Conservation (phyloP, 2,113 vertebrate species). For the Sander vitreus region DNA sequence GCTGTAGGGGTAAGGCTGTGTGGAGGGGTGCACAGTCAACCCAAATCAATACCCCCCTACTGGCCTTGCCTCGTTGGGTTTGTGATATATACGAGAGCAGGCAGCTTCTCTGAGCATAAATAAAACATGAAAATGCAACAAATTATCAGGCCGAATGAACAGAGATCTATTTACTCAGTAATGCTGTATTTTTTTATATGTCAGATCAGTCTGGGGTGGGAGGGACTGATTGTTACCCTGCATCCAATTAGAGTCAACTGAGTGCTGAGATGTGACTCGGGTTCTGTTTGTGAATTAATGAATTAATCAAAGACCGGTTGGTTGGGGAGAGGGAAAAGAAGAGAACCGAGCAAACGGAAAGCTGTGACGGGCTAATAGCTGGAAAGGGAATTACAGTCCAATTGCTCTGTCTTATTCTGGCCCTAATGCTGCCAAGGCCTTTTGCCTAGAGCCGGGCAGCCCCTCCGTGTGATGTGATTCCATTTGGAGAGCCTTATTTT, state of each 20-base stretch:
- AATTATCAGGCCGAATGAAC: slow-evolving; percentile 80
- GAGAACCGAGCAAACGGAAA: slow-evolving; percentile 61
- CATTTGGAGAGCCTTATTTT: slow-evolving; percentile 84
- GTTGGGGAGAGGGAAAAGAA: slow-evolving; percentile 50
- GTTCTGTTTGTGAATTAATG: slow-evolving; percentile 83
- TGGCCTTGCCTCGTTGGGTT: slow-evolving; percentile 73
- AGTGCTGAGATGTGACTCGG: slow-evolving; percentile 76
- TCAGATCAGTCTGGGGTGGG: slow-evolving; percentile 56
- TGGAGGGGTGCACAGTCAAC: slow-evolving; percentile 67
- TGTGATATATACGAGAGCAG: slow-evolving; percentile 79
- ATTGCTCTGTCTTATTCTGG: slow-evolving; percentile 78
- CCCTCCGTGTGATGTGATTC: slow-evolving; percentile 80
- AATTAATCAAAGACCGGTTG: slow-evolving; percentile 79
- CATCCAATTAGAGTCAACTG: slow-evolving; percentile 76
- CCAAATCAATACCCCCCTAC: slow-evolving; percentile 78
- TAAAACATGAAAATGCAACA: slow-evolving; percentile 83
- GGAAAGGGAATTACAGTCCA: slow-evolving; percentile 84
- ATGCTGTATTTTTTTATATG: slow-evolving; percentile 74
- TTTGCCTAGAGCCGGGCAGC: slow-evolving; percentile 69
- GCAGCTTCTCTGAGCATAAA: slow-evolving; percentile 79
- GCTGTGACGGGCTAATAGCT: slow-evolving; percentile 79
- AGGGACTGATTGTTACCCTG: slow-evolving; percentile 74
- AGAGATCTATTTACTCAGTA: slow-evolving; percentile 76
- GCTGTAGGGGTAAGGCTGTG: slow-evolving; percentile 44
- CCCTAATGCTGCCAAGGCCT: slow-evolving; percentile 72